A percentile compares a stretch with the other conserved stretches of the same genome.
Conservation (phyloP, 2,797 vertebrate genomes). For the Pipistrellus pipistrellus region DNA sequence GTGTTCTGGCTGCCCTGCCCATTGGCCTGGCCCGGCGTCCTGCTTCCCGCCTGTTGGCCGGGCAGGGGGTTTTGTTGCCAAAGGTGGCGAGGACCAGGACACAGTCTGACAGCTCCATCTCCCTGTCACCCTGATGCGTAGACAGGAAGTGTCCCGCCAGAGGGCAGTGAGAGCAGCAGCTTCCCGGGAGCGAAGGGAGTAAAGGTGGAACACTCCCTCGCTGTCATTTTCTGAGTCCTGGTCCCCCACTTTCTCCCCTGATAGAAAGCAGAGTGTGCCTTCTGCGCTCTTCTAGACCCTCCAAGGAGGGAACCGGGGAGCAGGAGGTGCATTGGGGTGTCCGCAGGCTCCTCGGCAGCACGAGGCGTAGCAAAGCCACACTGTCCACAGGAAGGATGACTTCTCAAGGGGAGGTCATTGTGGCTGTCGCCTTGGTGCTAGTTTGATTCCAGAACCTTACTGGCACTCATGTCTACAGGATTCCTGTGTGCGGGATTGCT, state of each 20-base stretch:
- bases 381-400: not conserved
- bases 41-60: not conserved
- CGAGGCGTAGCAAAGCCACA: not conserved
- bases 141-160: not conserved
- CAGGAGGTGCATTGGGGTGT: not conserved
- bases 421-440: not conserved
- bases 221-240: not conserved
- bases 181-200: not conserved
- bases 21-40: not conserved
- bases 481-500: not conserved
- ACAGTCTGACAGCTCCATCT: not conserved
- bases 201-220: not conserved
- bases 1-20: no score
- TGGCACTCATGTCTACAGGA: not conserved
- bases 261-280: not conserved
- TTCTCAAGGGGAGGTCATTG: not conserved
- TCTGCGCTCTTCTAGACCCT: not conserved
- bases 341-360: not conserved
- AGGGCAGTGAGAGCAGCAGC: not conserved
- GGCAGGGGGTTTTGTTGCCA: not conserved
- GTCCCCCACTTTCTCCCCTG: not conserved
- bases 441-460: not conserved
- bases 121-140: not conserved
- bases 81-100: not conserved
- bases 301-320: not conserved